Base-by-base conservation (phyloP, 2,797 vertebrate species). In the Carapus acus region DNA sequence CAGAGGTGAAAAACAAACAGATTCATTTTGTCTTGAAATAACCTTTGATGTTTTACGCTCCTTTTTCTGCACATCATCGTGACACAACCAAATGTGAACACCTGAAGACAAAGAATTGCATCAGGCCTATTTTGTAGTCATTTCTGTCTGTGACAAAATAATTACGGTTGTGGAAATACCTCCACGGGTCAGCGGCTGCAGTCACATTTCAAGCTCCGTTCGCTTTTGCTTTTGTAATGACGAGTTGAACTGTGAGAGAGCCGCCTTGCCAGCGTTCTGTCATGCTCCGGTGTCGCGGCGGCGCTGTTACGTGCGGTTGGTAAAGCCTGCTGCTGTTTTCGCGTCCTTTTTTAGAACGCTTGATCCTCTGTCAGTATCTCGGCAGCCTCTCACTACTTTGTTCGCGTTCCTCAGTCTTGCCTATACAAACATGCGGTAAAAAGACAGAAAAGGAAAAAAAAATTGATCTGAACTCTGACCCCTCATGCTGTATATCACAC, bases 161-260 rank as follows among this genome's bases (percentile, higher is more conserved):
- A 54, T 29, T 34, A 24, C n/a, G 12, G 1, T 41, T 52, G 43
- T 56, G 21, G 33, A 69, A 66, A 63, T 47, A 3, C 7, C 29
- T 52, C 6, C 29, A 7, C 3, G 5, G 54, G 36, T 56, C 43
- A 42, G 19, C 27, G 14, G 18, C 29, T 31, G 11, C 20, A 23
- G 18, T 37, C 39, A 33, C 27, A 55, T 56, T 60, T 65, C 36
- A 66, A 56, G 57, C 38, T 63, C 49, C 24, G 24, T 52, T 72
- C 22, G 0, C 51, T 29, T 33, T 50, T 45, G 46, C 54, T 54
- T 54, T 23, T 54, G 44, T 29, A 31, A 38, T 63, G 49, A 51
- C 56, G 38, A 47, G 38, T 34, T 20, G 24, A 8, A 62, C 33
- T 55, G 55, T 52, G 38, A 44, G 43, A 29, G 57, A 65, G 62